Conservation (phyloP, 2,888 invertebrate species). For the Parnassius smintheus region DNA sequence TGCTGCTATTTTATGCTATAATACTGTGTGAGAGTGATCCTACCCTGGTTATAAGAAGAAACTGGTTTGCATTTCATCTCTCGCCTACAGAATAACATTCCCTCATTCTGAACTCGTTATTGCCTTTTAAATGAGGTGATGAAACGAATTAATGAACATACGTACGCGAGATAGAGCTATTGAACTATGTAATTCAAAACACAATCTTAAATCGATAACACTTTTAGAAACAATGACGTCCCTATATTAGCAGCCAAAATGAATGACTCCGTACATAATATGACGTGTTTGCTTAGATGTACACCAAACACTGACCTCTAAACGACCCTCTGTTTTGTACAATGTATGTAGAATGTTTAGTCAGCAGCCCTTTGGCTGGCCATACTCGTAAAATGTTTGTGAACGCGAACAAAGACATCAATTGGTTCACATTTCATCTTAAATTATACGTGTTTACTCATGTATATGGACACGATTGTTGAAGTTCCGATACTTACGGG, state of each 20-base stretch:
- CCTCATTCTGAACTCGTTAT: no score
- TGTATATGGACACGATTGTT: constrained; percentile 38
- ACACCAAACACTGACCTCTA: constrained; percentile 25
- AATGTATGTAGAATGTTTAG: constrained; percentile 59
- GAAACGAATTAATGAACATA: no score
- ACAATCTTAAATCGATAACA: no score
- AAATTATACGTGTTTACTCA: constrained; percentile 69
- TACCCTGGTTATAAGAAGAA: no score
- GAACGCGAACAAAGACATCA: constrained; percentile 76
- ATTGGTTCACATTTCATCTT: constrained; percentile 75
- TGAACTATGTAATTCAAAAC: no score
- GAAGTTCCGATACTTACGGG: constrained; percentile 32
- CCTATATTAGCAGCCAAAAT: background rate
- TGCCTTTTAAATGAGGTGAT: no score
- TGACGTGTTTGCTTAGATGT: constrained; percentile 16
- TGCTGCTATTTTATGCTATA: no score
- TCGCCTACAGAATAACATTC: no score
- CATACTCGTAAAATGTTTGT: constrained; percentile 53
- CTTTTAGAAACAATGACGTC: no score
- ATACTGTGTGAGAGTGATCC: no score
- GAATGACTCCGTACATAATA: constrained; percentile 16
- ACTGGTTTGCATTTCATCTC: no score
- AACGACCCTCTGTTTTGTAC: constrained; percentile 42
- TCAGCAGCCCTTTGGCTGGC: constrained; percentile 63
- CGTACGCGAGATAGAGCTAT: no score